phyloP scores from a whole-genome alignment of 2,888 invertebrate genomes.

The Apamea monoglypha region DNA sequence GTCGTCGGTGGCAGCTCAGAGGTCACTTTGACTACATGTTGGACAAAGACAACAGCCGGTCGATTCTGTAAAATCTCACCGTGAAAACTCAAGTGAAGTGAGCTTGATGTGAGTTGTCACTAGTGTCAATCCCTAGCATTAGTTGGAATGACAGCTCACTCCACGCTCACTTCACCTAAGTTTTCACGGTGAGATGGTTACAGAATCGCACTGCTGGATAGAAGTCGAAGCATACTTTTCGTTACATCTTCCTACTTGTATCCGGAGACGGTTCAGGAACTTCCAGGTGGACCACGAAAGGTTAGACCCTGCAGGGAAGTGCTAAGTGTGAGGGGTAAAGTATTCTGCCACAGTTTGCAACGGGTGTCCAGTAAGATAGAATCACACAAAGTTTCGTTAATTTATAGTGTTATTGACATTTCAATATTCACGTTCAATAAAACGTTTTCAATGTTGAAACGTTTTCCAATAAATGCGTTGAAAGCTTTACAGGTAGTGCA shows the following conservation, averaged over 20 bases:
- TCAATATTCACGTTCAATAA: slow-evolving; percentile 10
- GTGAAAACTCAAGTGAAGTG: too few species aligned
- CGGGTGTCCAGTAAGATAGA: not conserved
- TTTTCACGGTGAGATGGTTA: too few species aligned
- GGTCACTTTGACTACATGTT: not conserved
- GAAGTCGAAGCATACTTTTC: not conserved
- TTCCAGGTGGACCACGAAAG: not conserved
- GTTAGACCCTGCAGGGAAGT: not conserved
- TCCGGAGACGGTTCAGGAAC: not conserved
- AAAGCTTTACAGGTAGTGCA: slow-evolving; percentile 17
- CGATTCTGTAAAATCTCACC: too few species aligned
- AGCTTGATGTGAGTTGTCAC: too few species aligned
- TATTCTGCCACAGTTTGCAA: not conserved
- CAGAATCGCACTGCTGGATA: not conserved
- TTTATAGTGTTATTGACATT: not conserved
- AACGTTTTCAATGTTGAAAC: too few species aligned
- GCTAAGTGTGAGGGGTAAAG: not conserved
- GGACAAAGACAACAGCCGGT: not conserved
- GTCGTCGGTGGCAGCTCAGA: not conserved
- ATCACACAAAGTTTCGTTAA: slow-evolving; percentile 17
- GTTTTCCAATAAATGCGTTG: slow-evolving; percentile 35
- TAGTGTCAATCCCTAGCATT: too few species aligned
- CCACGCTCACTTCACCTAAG: too few species aligned
- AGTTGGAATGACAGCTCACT: too few species aligned
- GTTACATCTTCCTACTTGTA: not conserved